Conservation (phyloP, 64 coral and sea anemone species). For the Montipora efflorescens region DNA sequence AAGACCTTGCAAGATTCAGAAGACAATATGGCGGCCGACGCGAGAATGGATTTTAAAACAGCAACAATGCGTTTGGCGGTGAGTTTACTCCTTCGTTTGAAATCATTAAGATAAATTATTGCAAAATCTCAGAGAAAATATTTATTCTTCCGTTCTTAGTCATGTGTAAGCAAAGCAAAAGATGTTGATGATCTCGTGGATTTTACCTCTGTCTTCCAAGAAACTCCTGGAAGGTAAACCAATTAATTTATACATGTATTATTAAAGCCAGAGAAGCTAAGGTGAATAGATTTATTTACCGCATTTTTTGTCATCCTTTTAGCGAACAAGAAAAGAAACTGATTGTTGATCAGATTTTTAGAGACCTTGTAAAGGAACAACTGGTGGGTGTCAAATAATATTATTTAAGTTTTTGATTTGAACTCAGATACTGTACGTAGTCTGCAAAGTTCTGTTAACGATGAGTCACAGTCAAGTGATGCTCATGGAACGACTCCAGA, state of each 20-base stretch:
- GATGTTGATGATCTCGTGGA: neutral
- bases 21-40: neutral
- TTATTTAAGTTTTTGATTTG: no score
- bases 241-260: neutral
- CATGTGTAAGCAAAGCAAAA: conserved; percentile 35
- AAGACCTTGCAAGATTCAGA: neutral
- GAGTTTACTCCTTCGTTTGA: neutral
- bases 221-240: conserved; percentile 4
- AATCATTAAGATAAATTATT: no score
- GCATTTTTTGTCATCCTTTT: neutral
- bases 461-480: no score
- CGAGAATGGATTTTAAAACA: neutral
- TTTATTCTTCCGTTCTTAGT: neutral
- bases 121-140: neutral
- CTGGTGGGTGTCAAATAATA: conserved; percentile 36
- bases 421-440: no score
- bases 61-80: neutral
- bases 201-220: conserved; percentile 19
- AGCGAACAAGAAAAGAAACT: conserved; percentile 85
- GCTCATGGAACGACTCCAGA: no score
- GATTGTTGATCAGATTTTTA: conserved; percentile 84
- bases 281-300: neutral
- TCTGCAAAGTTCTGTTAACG: no score
- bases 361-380: conserved; percentile 80
- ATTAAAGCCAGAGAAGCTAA: neutral